Base-by-base conservation (phyloP, 2,113 vertebrate genomes). In the Thomomys bottae region DNA sequence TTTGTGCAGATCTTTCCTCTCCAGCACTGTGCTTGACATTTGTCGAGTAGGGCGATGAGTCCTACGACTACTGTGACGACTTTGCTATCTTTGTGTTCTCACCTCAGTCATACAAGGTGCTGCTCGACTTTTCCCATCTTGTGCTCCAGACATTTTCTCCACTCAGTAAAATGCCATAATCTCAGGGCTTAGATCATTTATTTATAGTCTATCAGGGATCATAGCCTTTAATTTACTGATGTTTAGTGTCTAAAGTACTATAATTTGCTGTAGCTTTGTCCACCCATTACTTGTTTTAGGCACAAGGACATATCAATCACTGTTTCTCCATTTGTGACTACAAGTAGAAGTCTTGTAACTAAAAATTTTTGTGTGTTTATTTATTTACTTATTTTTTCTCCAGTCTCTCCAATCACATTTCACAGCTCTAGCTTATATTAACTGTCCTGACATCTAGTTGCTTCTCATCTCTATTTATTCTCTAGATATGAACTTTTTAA, bases 311-410 rank as follows among this genome's bases (percentile, higher is more conserved):
- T 75, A 42, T 72, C 36, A 45, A 61, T 84, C 32, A 21, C 38
- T 79, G 3, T 80, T 94, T 78, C 18, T 40, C 11, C 42, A 6
- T 72, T 49, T 63, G 78, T 84, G 5, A 87, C 12, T 28, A 6
- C 20, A 86, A 92, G 14, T 68, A 34, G 36, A 94, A 71, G 30
- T 64, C 68, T 92, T 94, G 2, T 1, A 23, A 32, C 40, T 81
- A 26, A 23, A 82, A 15, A 79, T 71, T 82, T 92, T 82, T 76
- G n/a, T 82, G 40, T 66, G 40, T 66, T 89, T 79, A 49, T 88
- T 76, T 49, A 49, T n/a, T n/a, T n/a, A n/a, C n/a, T n/a, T n/a
- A n/a, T n/a, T n/a, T n/a, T n/a, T n/a, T n/a, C n/a, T n/a, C 45
- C 17, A 2, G 6, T 77, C 8, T 75, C 64, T 71, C n/a, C 59